Base-by-base conservation (phyloP, 2,888 invertebrate genomes). In the Pyrrhosoma nymphula region DNA sequence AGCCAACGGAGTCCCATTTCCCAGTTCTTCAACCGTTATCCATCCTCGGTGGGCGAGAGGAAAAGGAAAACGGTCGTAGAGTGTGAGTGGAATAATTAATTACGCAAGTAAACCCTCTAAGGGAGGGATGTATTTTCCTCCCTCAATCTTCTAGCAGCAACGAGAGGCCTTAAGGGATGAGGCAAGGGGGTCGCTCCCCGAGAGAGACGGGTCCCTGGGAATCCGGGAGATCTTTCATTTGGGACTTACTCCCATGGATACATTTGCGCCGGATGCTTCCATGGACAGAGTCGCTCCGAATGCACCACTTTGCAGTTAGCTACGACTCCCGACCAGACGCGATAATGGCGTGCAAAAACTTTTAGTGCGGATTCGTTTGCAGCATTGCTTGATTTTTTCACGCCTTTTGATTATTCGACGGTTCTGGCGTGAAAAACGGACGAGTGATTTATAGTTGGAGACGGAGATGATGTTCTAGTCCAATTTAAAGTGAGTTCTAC, bases 51-150 rank as follows among this genome's bases (percentile, higher is more conserved):
- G 82, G 82, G 69, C 18, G 4, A 35, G 26, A n/a, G 69, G n/a
- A 82, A 26, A 35, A 82, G 26, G 75, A 82, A 30, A 82, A 18
- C 30, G 63, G 56, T 69, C 35, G 35, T 47, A n/a, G 60, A 35
- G 69, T 39, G 63, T 93, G 93, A 93, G 69, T 26, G 93, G 93
- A 75, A 93, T 93, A 93, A 93, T 69, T 93, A 93, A 93, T 93
- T 93, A 93, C 93, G 26, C 55, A 23, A 56, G 56, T 3, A 14
- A 26, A 60, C 56, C 55, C 55, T 47, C 56, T 3, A 8, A 16
- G 56, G 55, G 55, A 55, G 56, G n/a, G 56, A 89, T 23, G 55
- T 56, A n/a, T 56, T 82, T 82, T 69, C 14, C 69, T 10, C 10
- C 4, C 69, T 26, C 69, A 20, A 12, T 14, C 60, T 12, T 26